These are phyloP conservation scores for Stratiolaelaps scimitus DNA, from an alignment of 1,140 invertebrate genomes.

Conservation along the genomic window DNA sequence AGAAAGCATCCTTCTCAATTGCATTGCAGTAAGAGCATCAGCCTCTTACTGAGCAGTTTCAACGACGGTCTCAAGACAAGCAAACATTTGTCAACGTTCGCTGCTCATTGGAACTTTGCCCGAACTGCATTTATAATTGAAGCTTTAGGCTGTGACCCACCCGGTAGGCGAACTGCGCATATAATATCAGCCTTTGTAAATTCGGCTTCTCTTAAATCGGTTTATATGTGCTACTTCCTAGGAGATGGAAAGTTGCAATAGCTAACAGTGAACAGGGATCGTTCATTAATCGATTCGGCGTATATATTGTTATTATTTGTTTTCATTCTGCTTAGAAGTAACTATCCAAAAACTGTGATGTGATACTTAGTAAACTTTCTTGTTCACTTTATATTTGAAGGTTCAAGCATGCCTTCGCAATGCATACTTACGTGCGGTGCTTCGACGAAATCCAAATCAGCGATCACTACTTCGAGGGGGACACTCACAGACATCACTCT, in stretches of 20 bases:
- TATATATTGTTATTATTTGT: neutral
- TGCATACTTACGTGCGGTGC: slow-evolving; percentile 34
- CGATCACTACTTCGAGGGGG: slow-evolving; percentile 27
- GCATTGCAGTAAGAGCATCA: no score
- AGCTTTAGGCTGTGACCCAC: no score
- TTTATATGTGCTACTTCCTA: no score
- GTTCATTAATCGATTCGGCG: neutral
- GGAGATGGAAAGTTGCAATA: no score
- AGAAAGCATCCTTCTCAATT: no score
- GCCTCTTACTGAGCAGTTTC: no score
- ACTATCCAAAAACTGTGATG: neutral
- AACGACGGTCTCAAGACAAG: no score
- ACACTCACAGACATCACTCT: slow-evolving; percentile 10
- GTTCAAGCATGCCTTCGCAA: slow-evolving; percentile 35
- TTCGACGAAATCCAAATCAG: slow-evolving; percentile 35
- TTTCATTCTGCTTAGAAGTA: neutral
- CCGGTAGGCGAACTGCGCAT: no score
- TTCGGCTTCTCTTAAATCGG: neutral
- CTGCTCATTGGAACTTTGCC: no score
- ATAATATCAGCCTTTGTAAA: neutral
- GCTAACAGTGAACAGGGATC: no score
- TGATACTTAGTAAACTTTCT: neutral
- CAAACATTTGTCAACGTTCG: no score
- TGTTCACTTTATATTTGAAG: slow-evolving; percentile 23
- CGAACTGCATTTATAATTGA: no score